Conservation (phyloP, 2,797 vertebrate species). For the Coilia nasus region DNA sequence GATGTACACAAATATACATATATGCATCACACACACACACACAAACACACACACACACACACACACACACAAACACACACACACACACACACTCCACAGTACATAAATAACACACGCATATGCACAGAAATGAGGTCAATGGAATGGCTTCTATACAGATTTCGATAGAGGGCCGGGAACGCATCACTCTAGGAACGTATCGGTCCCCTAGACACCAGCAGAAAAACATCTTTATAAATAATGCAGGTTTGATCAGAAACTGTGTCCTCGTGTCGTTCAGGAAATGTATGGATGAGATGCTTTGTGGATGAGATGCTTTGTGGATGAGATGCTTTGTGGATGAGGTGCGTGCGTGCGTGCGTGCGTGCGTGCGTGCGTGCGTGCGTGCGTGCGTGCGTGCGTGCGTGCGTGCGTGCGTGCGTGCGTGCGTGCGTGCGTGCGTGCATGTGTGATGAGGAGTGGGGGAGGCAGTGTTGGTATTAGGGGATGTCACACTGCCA, state of each 20-base stretch:
- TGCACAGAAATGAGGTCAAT: neutral
- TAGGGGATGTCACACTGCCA: neutral
- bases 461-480: neutral
- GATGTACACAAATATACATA: neutral
- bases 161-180: neutral
- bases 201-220: neutral
- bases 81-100: neutral
- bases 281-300: neutral
- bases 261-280: neutral
- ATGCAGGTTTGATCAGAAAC: slow-evolving; percentile 6
- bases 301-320: neutral
- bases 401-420: too few species aligned
- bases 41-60: slow-evolving; percentile 4
- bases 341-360: neutral
- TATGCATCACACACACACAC: slow-evolving; percentile 12
- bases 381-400: neutral
- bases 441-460: too few species aligned
- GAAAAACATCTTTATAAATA: neutral
- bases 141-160: neutral
- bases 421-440: too few species aligned
- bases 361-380: neutral
- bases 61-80: neutral
- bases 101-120: neutral
- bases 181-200: neutral
- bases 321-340: neutral